Conservation (phyloP, 1,140 invertebrate genomes). For the Drosophila nannoptera region DNA sequence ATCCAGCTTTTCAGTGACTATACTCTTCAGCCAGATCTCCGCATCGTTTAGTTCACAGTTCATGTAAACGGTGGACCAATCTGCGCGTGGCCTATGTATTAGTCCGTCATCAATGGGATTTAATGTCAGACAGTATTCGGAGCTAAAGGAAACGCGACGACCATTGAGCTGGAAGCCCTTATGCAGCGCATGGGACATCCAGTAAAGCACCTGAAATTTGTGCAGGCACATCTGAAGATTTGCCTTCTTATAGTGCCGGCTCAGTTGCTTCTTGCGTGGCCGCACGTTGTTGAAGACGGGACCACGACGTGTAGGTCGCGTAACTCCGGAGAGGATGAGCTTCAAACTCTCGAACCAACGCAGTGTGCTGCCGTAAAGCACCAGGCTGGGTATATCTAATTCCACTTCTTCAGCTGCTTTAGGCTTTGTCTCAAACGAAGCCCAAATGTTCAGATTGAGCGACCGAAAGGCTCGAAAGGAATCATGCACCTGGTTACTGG, state of each 20-base stretch:
- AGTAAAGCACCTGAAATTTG: conserved; percentile 96
- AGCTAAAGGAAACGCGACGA: conserved; percentile 90
- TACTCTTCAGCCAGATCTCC: conserved; percentile 94
- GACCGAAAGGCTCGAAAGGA: conserved; percentile 96
- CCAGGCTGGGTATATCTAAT: conserved; percentile 86
- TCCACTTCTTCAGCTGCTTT: conserved; percentile 81
- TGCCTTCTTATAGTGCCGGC: conserved; percentile 94
- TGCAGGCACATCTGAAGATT: conserved; percentile 92
- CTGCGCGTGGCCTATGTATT: conserved; percentile 90
- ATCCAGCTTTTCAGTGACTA: conserved; percentile 83
- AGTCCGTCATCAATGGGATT: conserved; percentile 90
- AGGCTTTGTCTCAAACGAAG: conserved; percentile 93
- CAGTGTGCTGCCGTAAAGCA: conserved; percentile 95
- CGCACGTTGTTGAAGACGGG: conserved; percentile 90
- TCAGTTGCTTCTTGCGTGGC: conserved; percentile 93
- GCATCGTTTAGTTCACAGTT: conserved; percentile 94
- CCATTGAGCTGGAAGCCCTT: conserved; percentile 95
- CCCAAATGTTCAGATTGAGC: conserved; percentile 92
- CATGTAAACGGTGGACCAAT: conserved; percentile 95
- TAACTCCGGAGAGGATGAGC: conserved; percentile 96
- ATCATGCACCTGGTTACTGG: conserved; percentile 93
- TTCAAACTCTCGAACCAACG: conserved; percentile 97
- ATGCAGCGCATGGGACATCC: conserved; percentile 98
- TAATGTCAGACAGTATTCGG: conserved; percentile 89
- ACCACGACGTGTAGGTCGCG: conserved; percentile 94